Evolutionary conservation across 1,140 invertebrate genomes (phyloP).

Genomic region (Aleiodes sp.): DNA sequence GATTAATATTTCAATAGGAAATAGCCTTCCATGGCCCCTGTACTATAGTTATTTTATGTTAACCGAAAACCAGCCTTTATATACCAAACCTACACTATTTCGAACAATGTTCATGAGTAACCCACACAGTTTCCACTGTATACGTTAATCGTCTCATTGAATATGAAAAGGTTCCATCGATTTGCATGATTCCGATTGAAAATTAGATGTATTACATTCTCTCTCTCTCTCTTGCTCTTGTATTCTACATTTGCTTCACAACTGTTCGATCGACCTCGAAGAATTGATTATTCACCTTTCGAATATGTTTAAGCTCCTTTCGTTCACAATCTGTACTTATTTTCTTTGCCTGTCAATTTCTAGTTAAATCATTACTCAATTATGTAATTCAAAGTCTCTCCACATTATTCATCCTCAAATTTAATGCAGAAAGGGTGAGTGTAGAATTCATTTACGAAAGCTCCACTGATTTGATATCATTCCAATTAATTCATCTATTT

Average conservation of each 20-base stretch:
- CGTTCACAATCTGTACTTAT: too few relatives aligned
- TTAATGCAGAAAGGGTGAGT: too few relatives aligned
- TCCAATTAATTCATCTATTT: background rate
- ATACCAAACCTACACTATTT: background rate
- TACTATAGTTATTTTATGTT: background rate
- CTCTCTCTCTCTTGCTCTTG: too few relatives aligned
- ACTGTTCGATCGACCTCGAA: conserved; percentile 12
- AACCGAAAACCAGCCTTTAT: background rate
- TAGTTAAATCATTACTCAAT: too few relatives aligned
- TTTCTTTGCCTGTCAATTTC: too few relatives aligned
- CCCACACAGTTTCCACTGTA: conserved; percentile 30
- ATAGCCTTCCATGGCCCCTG: conserved; percentile 31
- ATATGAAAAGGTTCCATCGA: conserved; percentile 51
- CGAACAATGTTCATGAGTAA: background rate
- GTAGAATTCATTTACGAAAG: too few relatives aligned
- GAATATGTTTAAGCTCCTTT: too few relatives aligned
- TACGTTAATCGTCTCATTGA: conserved; percentile 55
- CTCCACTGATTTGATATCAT: too few relatives aligned
- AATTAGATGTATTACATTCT: conserved; percentile 44
- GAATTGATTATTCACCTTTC: too few relatives aligned
- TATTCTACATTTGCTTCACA: conserved; percentile 1
- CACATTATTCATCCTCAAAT: too few relatives aligned
- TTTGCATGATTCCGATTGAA: conserved; percentile 46
- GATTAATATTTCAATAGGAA: conserved; percentile 58
- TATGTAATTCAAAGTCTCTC: too few relatives aligned